Evolutionary conservation across 1,140 invertebrate genomes (phyloP).

Genomic region (Cryptotermes secundus): DNA sequence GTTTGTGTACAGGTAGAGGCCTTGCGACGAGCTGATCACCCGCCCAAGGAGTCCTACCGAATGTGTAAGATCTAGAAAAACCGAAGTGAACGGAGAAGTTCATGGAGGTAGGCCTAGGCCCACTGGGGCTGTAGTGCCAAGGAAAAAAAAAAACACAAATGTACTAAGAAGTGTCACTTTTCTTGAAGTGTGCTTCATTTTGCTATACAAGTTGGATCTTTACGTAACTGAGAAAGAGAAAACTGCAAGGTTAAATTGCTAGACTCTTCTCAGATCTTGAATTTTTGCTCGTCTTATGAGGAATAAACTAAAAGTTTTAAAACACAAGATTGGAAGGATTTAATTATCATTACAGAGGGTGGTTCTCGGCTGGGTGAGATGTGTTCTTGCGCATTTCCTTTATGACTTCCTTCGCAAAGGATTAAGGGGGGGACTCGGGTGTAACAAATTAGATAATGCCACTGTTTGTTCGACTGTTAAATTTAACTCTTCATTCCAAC

Average conservation of each 20-base stretch:
- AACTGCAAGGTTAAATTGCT: neutral
- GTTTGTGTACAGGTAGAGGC: too few species aligned
- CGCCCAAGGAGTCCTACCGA: too few species aligned
- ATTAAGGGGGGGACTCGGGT: neutral
- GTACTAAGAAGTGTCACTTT: neutral
- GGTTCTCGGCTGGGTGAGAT: neutral
- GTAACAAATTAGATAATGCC: constrained; percentile 17
- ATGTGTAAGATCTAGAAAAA: too few species aligned
- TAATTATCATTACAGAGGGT: neutral
- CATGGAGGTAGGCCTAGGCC: too few species aligned
- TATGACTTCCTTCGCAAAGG: constrained; percentile 15
- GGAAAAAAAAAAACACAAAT: neutral
- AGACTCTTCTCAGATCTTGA: neutral
- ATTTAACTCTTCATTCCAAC: neutral
- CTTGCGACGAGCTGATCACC: too few species aligned
- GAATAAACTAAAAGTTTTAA: constrained; percentile 20
- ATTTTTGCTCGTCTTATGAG: constrained; percentile 2
- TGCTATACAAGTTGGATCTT: neutral
- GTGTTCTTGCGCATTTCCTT: constrained; percentile 1
- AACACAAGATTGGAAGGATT: constrained; percentile 12
- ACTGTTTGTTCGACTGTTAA: constrained; percentile 14
- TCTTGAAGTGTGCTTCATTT: neutral
- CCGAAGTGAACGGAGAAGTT: too few species aligned
- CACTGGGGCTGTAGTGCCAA: too few species aligned
- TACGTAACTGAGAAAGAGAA: neutral